Base-by-base conservation (phyloP, 53 echinoderm and acorn worm genomes). In the Luidia sarsii region DNA sequence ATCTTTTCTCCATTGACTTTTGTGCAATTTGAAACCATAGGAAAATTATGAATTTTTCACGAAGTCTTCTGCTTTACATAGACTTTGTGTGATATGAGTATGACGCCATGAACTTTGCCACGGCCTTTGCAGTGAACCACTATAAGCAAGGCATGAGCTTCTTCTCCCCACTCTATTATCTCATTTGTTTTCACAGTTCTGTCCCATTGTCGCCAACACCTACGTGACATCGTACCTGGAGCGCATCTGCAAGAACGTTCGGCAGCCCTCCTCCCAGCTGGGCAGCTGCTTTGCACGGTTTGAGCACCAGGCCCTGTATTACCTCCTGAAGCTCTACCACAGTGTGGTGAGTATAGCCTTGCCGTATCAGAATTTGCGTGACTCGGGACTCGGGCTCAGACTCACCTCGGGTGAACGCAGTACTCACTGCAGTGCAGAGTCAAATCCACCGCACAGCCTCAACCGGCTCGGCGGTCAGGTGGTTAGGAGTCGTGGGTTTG, bases 271-370 rank as follows among this genome's bases (percentile, higher is more conserved):
- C 1, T 72, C 73, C 48, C 71, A 48, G 14, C 80, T 92, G 25
- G 71, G 64, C 18, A 66, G 81, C 65, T 60, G 82, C 48, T 95
- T 90, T 81, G 83, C 96, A 2, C 68, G 90, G 50, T 90, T 81
- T 88, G 92, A 95, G 37, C 96, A 92, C 21, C 85, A 71, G 57
- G 88, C 88, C 10, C 53, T 93, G 29, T 92, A 83, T 60, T 91
- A 63, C 69, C 75, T 97, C 27, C 63, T 97, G 32, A 97, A 88
- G 48, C 67, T 94, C 18, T 94, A 91, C 60, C 87, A 93, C 33
- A 55, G 62, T 57, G 93, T 88, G 80, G 97, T 94, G 82, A 93
- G 97, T n/a, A n/a, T n/a, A n/a, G n/a, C n/a, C n/a, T n/a, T n/a
- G n/a, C n/a, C n/a, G n/a, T n/a, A n/a, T n/a, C n/a, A n/a, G 68